Evolutionary conservation across 2,113 vertebrate species (phyloP), one percentile per base, ranked within the genome.

Genomic region (Nansenia antarctica): DNA sequence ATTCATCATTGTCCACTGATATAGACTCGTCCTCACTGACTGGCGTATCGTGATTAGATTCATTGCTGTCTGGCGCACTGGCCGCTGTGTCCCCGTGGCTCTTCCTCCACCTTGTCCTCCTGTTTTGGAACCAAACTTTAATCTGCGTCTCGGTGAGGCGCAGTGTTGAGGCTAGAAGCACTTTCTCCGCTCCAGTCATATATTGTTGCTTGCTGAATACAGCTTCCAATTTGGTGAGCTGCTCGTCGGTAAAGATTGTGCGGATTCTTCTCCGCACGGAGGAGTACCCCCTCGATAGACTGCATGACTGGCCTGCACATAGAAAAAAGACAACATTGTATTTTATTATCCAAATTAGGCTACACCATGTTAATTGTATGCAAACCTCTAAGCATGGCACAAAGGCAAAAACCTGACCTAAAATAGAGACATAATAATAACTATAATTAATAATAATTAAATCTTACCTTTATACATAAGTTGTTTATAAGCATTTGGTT

Each of bases 71-170:
- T 69, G 34, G 57, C 55, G 55, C 62, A 65, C 26, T 57, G 58
- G 14, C 68, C 57, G 45, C 68, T 54, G 45, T 77, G 58, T 34
- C n/a, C 74, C 26, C 79, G 72, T 67, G 73, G 78, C 34, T 77
- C 70, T 42, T 86, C 67, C 30, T 82, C 78, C 62, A 86, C 59
- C 76, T 81, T 42, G 54, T 87, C 78, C 69, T 81, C 47, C 68
- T 26, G 24, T 85, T 80, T 59, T 86, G 86, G 57, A 86, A 86
- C 80, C 84, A 83, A 0, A 81, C 79, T 53, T 82, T 87, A 8
- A 88, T 77, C 55, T 82, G 83, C 2, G 82, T 85, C 64, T 84
- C 84, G 15, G 78, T 74, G 8, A 85, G 82, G 12, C 70, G 63
- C 54, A 84, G 58, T 8, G 73, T 72, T 3, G 72, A 78, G 3